phyloP scores from a whole-genome alignment of 2,797 vertebrate genomes.

The Lepus townsendii region DNA sequence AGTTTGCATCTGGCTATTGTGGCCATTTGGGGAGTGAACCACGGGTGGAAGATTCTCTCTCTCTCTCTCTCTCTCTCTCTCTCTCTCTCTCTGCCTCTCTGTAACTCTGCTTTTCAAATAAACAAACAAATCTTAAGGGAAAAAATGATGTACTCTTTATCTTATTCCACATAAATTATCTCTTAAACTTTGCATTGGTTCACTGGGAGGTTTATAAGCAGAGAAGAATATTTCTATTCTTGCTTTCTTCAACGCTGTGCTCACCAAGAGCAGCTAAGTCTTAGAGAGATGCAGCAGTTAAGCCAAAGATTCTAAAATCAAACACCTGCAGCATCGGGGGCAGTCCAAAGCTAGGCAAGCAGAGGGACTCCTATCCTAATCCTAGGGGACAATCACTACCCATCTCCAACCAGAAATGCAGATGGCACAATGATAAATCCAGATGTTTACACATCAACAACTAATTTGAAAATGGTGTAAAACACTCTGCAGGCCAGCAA shows the following conservation, averaged over 20 bases:
- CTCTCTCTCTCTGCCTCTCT: too few species aligned
- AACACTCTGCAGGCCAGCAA: background rate
- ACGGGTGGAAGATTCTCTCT: too few species aligned
- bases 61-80: too few species aligned
- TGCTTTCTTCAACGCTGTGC: background rate
- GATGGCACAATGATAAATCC: background rate
- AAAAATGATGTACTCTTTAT: background rate
- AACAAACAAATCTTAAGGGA: too few species aligned
- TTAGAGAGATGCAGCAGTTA: background rate
- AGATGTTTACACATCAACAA: background rate
- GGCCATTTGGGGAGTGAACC: too few species aligned
- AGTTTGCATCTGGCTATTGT: too few species aligned
- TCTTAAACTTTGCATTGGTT: background rate
- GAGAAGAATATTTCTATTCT: background rate
- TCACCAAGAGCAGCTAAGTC: background rate
- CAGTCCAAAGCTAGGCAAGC: background rate
- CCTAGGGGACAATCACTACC: background rate
- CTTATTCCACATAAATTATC: conserved; percentile 1
- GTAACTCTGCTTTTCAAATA: too few species aligned
- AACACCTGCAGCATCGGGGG: background rate
- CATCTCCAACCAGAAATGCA: background rate
- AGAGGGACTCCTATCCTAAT: background rate
- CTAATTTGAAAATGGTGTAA: background rate
- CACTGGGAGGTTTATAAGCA: background rate
- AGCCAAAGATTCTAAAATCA: background rate